Evolutionary conservation across 2,888 invertebrate genomes (phyloP).

Genomic region (Desoria tigrina): DNA sequence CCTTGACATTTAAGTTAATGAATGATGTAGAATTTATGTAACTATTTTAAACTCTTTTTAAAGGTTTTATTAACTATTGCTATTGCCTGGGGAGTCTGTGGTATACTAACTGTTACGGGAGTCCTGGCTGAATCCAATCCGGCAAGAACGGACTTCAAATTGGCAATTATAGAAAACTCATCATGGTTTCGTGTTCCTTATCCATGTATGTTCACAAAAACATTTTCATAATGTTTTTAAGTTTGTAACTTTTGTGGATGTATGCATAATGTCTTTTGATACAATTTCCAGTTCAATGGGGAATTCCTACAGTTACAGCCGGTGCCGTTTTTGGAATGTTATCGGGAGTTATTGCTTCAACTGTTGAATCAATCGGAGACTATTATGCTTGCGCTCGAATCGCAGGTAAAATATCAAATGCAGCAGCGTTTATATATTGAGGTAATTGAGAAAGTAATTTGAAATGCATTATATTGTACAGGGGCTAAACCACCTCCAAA

Average conservation of each 20-base stretch:
- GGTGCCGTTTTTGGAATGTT: conserved; percentile 56
- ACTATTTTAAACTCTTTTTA: too few species aligned
- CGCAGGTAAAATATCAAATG: conserved; percentile 54
- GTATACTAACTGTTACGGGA: conserved; percentile 67
- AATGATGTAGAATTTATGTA: too few species aligned
- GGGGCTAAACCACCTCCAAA: conserved; percentile 60
- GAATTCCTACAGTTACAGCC: conserved; percentile 55
- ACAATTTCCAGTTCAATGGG: conserved; percentile 57
- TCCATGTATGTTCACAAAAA: conserved; percentile 63
- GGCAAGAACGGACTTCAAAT: conserved; percentile 72
- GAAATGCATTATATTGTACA: conserved; percentile 19
- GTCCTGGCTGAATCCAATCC: conserved; percentile 67
- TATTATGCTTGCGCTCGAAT: conserved; percentile 63
- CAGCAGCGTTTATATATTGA: not conserved
- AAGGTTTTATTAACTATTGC: conserved; percentile 74
- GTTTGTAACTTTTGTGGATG: not conserved
- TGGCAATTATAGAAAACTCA: conserved; percentile 69
- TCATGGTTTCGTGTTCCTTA: conserved; percentile 82
- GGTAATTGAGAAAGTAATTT: too few species aligned
- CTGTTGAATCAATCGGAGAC: conserved; percentile 59
- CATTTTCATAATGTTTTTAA: not conserved
- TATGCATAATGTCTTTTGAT: too few species aligned
- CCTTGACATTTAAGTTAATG: too few species aligned
- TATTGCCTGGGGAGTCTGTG: conserved; percentile 75
- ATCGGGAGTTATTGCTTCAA: conserved; percentile 55